These are phyloP conservation scores for Eulemur albifrons DNA, from an alignment of 2,797 vertebrate species.

Conservation along the genomic window DNA sequence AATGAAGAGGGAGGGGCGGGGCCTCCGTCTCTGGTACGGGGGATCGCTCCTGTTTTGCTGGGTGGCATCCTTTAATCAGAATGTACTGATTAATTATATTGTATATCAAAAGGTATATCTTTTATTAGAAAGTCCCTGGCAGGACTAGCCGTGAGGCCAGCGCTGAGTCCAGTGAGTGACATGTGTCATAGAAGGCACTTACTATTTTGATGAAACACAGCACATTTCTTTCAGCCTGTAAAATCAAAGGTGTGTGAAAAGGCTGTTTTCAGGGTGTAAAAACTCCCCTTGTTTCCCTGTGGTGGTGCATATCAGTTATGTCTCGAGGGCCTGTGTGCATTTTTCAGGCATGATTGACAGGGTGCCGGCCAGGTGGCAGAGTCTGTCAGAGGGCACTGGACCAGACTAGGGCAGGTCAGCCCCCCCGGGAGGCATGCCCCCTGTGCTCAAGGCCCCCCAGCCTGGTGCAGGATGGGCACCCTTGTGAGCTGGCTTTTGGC, in stretches of 20 bases:
- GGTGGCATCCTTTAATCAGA: not conserved
- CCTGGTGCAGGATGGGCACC: not conserved
- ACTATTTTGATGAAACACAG: slow-evolving; percentile 36
- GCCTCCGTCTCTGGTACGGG: not conserved
- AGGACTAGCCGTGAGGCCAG: not conserved
- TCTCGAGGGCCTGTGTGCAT: not conserved
- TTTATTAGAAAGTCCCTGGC: not conserved
- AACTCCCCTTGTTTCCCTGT: not conserved
- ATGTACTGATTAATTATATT: not conserved
- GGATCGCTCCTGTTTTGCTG: not conserved
- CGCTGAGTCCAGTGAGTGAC: not conserved
- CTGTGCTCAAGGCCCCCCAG: not conserved
- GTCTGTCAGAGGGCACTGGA: not conserved
- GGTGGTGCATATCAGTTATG: not conserved
- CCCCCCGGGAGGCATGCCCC: not conserved
- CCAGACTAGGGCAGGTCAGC: not conserved
- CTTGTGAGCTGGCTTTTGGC: not conserved
- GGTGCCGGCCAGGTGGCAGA: not conserved
- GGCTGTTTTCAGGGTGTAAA: slow-evolving; percentile 1
- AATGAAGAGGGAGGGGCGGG: not conserved
- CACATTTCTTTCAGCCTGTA: not conserved
- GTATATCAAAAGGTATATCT: not conserved
- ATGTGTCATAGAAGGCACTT: not conserved
- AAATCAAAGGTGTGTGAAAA: slow-evolving; percentile 35
- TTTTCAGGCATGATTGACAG: not conserved